phyloP scores from a whole-genome alignment of 23 tunicate species.

The Corella eumyota region DNA sequence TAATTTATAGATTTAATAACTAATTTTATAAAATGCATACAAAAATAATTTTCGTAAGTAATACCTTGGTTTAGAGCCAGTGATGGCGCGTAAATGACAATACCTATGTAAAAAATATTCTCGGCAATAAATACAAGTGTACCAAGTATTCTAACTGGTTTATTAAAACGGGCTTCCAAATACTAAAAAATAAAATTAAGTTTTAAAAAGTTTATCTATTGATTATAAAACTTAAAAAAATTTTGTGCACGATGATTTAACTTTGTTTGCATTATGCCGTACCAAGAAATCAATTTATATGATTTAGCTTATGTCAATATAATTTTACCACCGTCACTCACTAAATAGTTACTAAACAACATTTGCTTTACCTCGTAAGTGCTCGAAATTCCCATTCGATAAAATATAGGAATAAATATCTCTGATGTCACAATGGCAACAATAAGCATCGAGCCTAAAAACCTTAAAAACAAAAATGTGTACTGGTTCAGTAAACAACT shows the following conservation, averaged over 20 bases:
- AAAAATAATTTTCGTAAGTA: neutral
- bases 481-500: no score
- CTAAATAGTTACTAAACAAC: neutral
- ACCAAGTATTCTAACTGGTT: conserved; percentile 13
- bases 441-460: conserved; percentile 22
- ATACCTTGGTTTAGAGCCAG: conserved; percentile 40
- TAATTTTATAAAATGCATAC: neutral
- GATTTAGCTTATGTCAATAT: neutral
- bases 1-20: neutral
- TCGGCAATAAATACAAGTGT: conserved; percentile 24
- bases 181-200: conserved; percentile 29
- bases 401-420: conserved; percentile 46
- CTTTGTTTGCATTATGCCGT: neutral
- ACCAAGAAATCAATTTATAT: neutral
- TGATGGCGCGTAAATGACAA: conserved; percentile 71
- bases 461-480: no score
- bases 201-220: neutral
- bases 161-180: conserved; percentile 40
- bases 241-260: neutral
- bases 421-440: conserved; percentile 48
- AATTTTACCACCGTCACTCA: neutral
- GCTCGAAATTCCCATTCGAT: conserved; percentile 42
- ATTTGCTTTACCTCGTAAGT: conserved; percentile 46
- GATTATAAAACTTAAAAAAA: neutral
- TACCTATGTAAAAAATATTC: conserved; percentile 23